Evolutionary conservation across 2,797 vertebrate species (phyloP), one percentile per base, ranked within the genome.

Genomic region (Tauraco hartlaubi): DNA sequence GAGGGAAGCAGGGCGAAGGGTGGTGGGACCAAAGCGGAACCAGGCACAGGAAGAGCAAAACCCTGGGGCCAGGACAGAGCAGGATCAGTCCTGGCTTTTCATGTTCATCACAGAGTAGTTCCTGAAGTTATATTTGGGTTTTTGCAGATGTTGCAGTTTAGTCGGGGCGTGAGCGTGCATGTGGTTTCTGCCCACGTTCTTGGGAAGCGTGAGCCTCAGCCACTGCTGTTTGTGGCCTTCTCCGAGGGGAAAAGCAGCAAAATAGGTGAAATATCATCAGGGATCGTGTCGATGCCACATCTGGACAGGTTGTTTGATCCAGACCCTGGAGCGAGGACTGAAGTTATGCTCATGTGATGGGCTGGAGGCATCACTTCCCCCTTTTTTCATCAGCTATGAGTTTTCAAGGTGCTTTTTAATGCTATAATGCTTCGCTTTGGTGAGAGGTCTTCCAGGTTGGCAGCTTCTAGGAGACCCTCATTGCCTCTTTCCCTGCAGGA

Each of bases 131-230:
- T 9, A 2, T 1, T 37, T 59, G 75, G 33, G 1, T 6, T 76
- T 90, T 33, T 76, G 56, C 78, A 80, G 59, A 35, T 73, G 8
- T 19, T 77, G 39, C 63, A 48, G 44, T 33, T 89, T 8, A 37
- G 18, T 13, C 5, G 15, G 51, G 13, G 35, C 0, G 3, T 8
- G 62, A n/a, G 37, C 2, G 2, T 29, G 73, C 5, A 3, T 78
- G 88, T 68, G 67, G 39, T 59, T 76, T 71, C 37, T 69, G 37
- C 43, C 11, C 29, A 19, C 3, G 16, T 83, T 26, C 64, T 55
- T 48, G 28, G 33, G 69, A 85, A 82, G 35, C 4, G 4, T 41
- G 43, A 88, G 66, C 76, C 58, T 61, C 3, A 3, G 46, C n/a
- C 80, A 20, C 26, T 1, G 0, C 46, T 39, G 10, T 15, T 46